Percentiles rank a stretch among this genome's conserved stretches.
Conservation (phyloP, 2,113 vertebrate species). For the Accipiter virgatus region DNA sequence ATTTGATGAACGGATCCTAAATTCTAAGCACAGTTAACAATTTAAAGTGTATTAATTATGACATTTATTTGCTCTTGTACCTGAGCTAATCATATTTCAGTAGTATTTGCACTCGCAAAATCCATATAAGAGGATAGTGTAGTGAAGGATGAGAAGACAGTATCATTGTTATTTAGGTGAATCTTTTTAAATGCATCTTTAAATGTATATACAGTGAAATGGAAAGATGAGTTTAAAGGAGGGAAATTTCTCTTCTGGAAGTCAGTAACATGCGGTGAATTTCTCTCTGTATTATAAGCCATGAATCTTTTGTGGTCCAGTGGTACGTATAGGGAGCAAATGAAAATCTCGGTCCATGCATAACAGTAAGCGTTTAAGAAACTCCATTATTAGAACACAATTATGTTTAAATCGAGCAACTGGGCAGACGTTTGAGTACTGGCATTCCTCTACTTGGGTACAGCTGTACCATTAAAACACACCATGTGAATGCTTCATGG, state of each 20-base stretch:
- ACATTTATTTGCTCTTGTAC: neutral
- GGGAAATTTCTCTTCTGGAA: neutral
- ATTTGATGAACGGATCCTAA: neutral
- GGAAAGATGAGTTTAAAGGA: neutral
- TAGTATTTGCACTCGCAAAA: neutral
- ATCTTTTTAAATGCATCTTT: neutral
- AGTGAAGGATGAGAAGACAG: neutral
- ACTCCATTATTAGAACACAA: neutral
- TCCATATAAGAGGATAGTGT: neutral
- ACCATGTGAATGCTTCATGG: rapidly evolving
- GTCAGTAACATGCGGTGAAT: neutral
- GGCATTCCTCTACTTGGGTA: neutral
- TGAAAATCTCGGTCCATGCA: neutral
- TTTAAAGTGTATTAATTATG: neutral
- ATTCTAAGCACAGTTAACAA: neutral
- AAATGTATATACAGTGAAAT: neutral
- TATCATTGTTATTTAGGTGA: neutral
- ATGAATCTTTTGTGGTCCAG: rapidly evolving
- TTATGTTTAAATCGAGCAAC: neutral
- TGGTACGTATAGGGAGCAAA: neutral
- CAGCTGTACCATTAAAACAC: rapidly evolving
- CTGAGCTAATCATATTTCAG: neutral
- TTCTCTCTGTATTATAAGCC: rapidly evolving
- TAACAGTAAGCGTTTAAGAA: neutral
- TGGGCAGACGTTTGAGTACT: neutral